Percentiles rank a stretch among this genome's conserved stretches.
Conservation (phyloP, 1,140 invertebrate species). For the Penaeus indicus region DNA sequence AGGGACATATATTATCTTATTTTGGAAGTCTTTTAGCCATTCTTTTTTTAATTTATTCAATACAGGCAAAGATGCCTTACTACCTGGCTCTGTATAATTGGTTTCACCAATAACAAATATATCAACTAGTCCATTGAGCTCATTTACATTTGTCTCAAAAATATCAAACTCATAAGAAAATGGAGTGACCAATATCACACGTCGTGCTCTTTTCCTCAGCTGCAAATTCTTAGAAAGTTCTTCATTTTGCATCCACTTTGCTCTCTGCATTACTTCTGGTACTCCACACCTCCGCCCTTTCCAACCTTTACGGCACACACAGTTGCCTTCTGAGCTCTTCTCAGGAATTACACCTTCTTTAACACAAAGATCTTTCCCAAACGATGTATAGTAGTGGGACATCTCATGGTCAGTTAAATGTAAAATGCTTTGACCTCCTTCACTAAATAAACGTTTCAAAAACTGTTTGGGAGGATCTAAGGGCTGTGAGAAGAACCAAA, state of each 20-base stretch:
- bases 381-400: slow-evolving; percentile 26
- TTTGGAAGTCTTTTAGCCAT: slow-evolving; percentile 49
- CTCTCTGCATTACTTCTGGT: slow-evolving; percentile 36
- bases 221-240: slow-evolving; percentile 44
- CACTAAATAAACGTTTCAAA: slow-evolving; percentile 27
- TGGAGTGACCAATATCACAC: slow-evolving; percentile 39
- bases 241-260: slow-evolving; percentile 42
- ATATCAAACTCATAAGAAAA: slow-evolving; percentile 52
- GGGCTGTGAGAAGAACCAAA: slow-evolving; percentile 54
- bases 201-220: slow-evolving; percentile 42
- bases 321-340: slow-evolving; percentile 34
- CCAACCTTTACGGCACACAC: slow-evolving; percentile 47
- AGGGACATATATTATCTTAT: slow-evolving; percentile 54
- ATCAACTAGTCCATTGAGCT: slow-evolving; percentile 44
- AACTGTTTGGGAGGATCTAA: slow-evolving; percentile 46
- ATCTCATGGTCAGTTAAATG: slow-evolving; percentile 44
- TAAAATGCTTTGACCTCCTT: slow-evolving; percentile 48
- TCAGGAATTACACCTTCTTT: slow-evolving; percentile 36
- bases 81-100: slow-evolving; percentile 3
- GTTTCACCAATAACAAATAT: slow-evolving; percentile 50
- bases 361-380: slow-evolving; percentile 49
- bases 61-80: slow-evolving; percentile 15
- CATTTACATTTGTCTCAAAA: slow-evolving; percentile 53
- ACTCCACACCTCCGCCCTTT: slow-evolving; percentile 46
- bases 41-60: slow-evolving; percentile 45